phyloP scores from a whole-genome alignment of 2,113 vertebrate genomes.

The Sebastes fasciatus region DNA sequence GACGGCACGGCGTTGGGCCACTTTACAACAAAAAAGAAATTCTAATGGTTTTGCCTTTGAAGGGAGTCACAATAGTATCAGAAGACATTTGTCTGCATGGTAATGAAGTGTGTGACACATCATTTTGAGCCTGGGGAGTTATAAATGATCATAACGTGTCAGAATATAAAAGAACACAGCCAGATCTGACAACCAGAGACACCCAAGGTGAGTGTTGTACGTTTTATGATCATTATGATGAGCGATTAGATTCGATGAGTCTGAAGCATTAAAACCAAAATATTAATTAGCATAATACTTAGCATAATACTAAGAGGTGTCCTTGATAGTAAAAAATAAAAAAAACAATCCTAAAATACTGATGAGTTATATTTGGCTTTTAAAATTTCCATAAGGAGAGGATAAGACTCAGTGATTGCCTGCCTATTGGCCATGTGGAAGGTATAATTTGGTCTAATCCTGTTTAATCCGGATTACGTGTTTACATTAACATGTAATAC shows the following conservation, averaged over 20 bases:
- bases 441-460: conserved; percentile 40
- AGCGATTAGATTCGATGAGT: conserved; percentile 10
- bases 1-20: conserved; percentile 6
- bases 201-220: conserved; percentile 9
- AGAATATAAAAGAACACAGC: conserved; percentile 9
- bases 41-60: conserved; percentile 44
- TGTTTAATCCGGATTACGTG: conserved; percentile 34
- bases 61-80: conserved; percentile 40
- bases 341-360: neutral
- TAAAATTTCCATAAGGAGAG: conserved; percentile 1
- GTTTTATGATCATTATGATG: conserved; percentile 12
- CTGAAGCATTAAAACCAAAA: conserved; percentile 12
- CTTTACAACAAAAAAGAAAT: neutral
- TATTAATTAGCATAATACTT: conserved; percentile 19
- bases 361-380: conserved; percentile 3
- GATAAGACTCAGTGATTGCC: conserved; percentile 7
- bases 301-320: neutral
- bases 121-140: conserved; percentile 32
- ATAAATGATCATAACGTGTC: conserved; percentile 35
- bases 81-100: conserved; percentile 39
- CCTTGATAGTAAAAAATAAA: neutral
- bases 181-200: conserved; percentile 31
- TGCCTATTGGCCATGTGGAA: conserved; percentile 29
- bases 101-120: conserved; percentile 62
- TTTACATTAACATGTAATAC: conserved; percentile 45